These are phyloP conservation scores for Trachelus troglodyta DNA, from an alignment of 2,888 invertebrate species.

Conservation along the genomic window DNA sequence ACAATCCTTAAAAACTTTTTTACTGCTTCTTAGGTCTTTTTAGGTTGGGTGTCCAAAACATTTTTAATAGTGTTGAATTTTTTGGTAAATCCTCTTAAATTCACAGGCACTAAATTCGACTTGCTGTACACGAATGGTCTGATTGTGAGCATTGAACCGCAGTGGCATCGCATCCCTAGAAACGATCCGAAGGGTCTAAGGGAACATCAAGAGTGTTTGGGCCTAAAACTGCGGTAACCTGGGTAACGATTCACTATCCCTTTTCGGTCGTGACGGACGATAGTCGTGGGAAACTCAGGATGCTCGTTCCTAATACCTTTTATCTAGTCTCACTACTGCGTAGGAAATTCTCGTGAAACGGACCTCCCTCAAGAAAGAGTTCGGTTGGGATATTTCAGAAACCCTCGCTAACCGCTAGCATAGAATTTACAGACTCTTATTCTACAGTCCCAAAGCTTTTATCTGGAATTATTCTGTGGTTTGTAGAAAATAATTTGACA, in stretches of 20 bases:
- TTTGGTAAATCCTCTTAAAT: background rate
- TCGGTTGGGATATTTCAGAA: background rate
- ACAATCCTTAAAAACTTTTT: background rate
- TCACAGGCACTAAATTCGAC: background rate
- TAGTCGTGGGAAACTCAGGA: slow-evolving; percentile 51
- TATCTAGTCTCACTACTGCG: slow-evolving; percentile 28
- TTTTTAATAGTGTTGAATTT: too few relatives aligned
- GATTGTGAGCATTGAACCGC: background rate
- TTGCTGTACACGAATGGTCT: background rate
- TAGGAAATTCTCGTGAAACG: background rate
- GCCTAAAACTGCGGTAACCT: slow-evolving; percentile 4
- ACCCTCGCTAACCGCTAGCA: slow-evolving; percentile 1
- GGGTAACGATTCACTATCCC: slow-evolving; percentile 38
- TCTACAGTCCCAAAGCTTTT: slow-evolving; percentile 22
- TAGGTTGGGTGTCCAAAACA: background rate
- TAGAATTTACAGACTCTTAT: background rate
- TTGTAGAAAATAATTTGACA: background rate
- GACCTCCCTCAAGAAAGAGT: background rate
- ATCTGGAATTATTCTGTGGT: slow-evolving; percentile 9
- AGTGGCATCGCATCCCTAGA: background rate
- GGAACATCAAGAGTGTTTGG: background rate
- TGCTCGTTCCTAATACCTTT: slow-evolving; percentile 42
- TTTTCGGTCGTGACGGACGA: slow-evolving; percentile 37
- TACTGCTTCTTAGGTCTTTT: background rate
- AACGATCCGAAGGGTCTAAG: background rate